phyloP scores from a whole-genome alignment of 2,797 vertebrate species.

The Macrochelys suwanniensis region DNA sequence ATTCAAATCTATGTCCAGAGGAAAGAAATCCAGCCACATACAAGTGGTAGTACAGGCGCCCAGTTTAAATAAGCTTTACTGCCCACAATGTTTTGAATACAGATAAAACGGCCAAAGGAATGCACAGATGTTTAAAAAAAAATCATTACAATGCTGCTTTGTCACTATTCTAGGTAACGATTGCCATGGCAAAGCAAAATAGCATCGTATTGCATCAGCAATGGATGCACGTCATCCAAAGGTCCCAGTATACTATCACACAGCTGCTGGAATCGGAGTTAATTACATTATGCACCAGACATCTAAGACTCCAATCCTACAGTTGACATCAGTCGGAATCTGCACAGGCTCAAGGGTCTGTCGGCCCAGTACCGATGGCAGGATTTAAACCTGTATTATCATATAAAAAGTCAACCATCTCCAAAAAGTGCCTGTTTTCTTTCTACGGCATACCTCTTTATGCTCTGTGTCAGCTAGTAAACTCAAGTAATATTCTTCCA shows the following conservation, averaged over 20 bases:
- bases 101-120: not conserved
- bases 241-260: not conserved
- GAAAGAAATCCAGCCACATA: not conserved
- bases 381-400: not conserved
- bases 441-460: not conserved
- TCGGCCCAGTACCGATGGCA: not conserved
- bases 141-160: not conserved
- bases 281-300: not conserved
- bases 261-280: no score
- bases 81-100: not conserved
- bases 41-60: not conserved
- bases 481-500: not conserved
- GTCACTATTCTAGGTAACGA: not conserved
- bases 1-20: not conserved
- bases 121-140: not conserved
- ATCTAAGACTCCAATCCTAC: not conserved
- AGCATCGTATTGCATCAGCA: not conserved
- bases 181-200: not conserved
- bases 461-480: not conserved
- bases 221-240: not conserved
- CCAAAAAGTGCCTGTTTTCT: not conserved
- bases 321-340: not conserved
- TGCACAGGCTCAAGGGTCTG: accelerated
- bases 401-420: not conserved
- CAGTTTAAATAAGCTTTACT: not conserved